Base-by-base conservation (phyloP, 2,888 invertebrate genomes). In the Phyto melanocephala region DNA sequence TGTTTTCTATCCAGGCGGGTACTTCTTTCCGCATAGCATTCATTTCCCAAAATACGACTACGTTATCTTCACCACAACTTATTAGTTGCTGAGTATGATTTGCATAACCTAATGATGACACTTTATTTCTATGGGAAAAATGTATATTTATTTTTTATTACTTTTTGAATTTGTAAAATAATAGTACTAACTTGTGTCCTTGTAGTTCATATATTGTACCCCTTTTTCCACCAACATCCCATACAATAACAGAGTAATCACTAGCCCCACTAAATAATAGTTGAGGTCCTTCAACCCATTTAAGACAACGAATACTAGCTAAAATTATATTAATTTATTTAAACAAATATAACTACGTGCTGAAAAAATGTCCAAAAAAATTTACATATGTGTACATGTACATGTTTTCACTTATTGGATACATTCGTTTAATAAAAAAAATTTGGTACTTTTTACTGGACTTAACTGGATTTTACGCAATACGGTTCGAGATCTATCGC, bases 211-310 rank as follows among this genome's bases (percentile, higher is more conserved):
- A 99, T 8, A 99, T 98, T 40, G 98, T 98, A 67, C 99, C 99
- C 88, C 97, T 95, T 88, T 96, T 95, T 0, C 99, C 98, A 6
- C 99, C 99, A 85, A 99, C 99, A 92, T 99, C 99, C 99, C 99
- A 99, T 22, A 98, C 97, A 88, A 99, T 97, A 71, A 99, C 96
- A 28, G 95, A 95, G 90, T 98, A 96, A 92, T 99, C 99, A 89
- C 96, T 97, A 81, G 98, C 97, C 0, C 98, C 99, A 85, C 99
- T 99, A 91, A 98, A 99, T 72, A 99, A 92, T 85, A 98, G 93
- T 87, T 98, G 96, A 67, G 96, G 95, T 71, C 95, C 94, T 5
- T 95, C 93, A 86, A 99, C 99, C 99, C 99, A 99, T 62, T 96
- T 95, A 80, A 99, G 92, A 67, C 97, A 95, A 67, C 98, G 94